Evolutionary conservation across 2,888 invertebrate species (phyloP).

Genomic region (Laothoe populi): DNA sequence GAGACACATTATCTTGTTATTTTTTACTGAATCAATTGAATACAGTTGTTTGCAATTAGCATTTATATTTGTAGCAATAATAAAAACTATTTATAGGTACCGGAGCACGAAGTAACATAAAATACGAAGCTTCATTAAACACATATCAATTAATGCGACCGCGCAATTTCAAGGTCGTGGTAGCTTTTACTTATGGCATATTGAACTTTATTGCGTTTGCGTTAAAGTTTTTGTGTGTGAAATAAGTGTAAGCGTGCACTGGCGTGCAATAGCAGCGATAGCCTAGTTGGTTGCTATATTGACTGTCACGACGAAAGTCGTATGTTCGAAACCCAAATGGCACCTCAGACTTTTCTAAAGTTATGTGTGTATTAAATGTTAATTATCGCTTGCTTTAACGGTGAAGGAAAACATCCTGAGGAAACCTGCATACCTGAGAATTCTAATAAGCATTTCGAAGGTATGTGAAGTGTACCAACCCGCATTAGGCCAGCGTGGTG

Average conservation of each 20-base stretch:
- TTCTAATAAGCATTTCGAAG: too few species aligned
- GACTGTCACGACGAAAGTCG: too few species aligned
- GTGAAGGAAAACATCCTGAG: too few species aligned
- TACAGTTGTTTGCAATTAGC: conserved; percentile 43
- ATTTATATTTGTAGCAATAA: conserved; percentile 24
- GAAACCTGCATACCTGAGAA: too few species aligned
- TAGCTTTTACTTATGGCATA: neutral
- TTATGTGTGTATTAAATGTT: too few species aligned
- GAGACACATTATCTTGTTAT: conserved; percentile 1
- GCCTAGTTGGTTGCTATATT: too few species aligned
- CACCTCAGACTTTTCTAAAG: too few species aligned
- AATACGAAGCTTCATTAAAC: conserved; percentile 40
- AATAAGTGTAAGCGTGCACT: neutral
- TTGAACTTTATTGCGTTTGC: neutral
- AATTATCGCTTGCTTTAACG: too few species aligned
- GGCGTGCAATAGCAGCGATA: too few species aligned
- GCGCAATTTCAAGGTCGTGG: conserved; percentile 33
- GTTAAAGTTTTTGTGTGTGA: neutral
- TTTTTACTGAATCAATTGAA: conserved; percentile 38
- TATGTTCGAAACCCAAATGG: too few species aligned
- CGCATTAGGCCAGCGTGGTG: too few species aligned
- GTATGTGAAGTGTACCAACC: too few species aligned
- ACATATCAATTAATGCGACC: conserved; percentile 46
- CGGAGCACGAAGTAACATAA: neutral
- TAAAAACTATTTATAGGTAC: conserved; percentile 25